Percentiles rank a stretch among this genome's conserved stretches.
Evolutionary conservation across 2,888 invertebrate species (phyloP).

Genomic region (Stenoptilia bipunctidactyla): DNA sequence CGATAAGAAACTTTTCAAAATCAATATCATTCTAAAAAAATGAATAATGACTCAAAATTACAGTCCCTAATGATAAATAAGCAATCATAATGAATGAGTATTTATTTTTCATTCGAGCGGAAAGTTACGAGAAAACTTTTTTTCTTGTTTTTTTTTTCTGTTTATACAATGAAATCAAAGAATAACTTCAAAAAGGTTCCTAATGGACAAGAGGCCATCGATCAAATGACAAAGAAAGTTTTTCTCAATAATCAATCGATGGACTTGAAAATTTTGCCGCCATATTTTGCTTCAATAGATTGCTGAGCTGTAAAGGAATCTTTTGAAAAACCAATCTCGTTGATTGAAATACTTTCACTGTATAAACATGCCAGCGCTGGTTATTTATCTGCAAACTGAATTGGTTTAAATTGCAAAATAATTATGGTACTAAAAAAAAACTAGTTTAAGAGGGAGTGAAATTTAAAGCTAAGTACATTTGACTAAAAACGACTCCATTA

Average conservation of each 20-base stretch:
- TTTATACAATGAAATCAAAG: slow-evolving; percentile 57
- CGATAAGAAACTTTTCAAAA: neutral
- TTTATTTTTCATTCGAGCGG: slow-evolving; percentile 36
- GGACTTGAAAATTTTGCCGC: slow-evolving; percentile 35
- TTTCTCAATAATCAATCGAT: slow-evolving; percentile 55
- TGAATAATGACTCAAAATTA: neutral
- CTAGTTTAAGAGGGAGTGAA: no score
- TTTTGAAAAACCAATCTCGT: neutral
- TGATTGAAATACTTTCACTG: neutral
- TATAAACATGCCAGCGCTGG: neutral
- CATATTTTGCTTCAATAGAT: slow-evolving; percentile 28
- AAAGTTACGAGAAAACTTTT: slow-evolving; percentile 40
- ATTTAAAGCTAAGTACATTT: no score
- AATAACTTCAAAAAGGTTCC: slow-evolving; percentile 61
- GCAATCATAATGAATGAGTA: slow-evolving; percentile 38
- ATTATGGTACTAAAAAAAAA: no score
- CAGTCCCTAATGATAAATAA: neutral
- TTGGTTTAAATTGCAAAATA: neutral
- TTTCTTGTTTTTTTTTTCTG: slow-evolving; percentile 49
- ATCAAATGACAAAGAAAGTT: slow-evolving; percentile 65
- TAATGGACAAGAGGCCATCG: slow-evolving; percentile 65
- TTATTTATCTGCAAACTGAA: neutral
- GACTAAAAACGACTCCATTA: no score
- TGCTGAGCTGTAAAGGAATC: neutral
- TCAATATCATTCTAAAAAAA: neutral